These are phyloP conservation scores for Pegoplata infirma DNA, from an alignment of 2,888 invertebrate species.

Conservation along the genomic window DNA sequence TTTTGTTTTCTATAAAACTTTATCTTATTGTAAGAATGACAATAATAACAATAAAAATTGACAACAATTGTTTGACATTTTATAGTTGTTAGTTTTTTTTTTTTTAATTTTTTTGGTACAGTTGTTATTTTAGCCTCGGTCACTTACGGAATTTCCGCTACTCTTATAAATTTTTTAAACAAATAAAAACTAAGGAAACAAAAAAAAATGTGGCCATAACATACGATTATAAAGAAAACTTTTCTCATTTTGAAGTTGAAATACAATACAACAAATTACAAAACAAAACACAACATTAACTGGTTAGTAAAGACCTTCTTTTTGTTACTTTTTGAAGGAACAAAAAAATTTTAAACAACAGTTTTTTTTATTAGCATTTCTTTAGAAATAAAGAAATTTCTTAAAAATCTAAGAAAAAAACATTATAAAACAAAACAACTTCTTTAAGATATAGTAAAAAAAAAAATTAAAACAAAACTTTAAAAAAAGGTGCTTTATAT, in stretches of 20 bases:
- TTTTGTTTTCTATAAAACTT: not conserved
- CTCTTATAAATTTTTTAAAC: not conserved
- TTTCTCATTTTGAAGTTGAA: slow-evolving; percentile 59
- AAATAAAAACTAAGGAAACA: slow-evolving; percentile 6
- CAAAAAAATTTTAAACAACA: slow-evolving; percentile 22
- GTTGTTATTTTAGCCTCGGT: slow-evolving; percentile 17
- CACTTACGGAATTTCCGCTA: slow-evolving; percentile 28
- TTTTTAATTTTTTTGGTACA: too few relatives aligned
- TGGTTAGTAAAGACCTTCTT: slow-evolving; percentile 26
- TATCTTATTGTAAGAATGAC: not conserved
- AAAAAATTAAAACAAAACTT: slow-evolving; percentile 8
- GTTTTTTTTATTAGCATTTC: slow-evolving; percentile 47
- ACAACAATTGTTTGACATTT: slow-evolving; percentile 43
- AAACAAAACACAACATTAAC: slow-evolving; percentile 44
- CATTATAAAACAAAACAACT: slow-evolving; percentile 32
- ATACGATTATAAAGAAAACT: slow-evolving; percentile 60
- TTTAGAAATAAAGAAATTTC: slow-evolving; percentile 26
- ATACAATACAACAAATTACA: slow-evolving; percentile 59
- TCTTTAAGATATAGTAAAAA: slow-evolving; percentile 14
- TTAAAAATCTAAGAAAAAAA: slow-evolving; percentile 13
- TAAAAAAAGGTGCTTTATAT: slow-evolving; percentile 48
- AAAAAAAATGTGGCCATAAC: slow-evolving; percentile 43
- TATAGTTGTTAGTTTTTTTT: too few relatives aligned
- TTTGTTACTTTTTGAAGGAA: slow-evolving; percentile 13
- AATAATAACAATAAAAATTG: slow-evolving; percentile 42